A percentile compares a stretch with the other conserved stretches of the same genome.
Conservation (phyloP, 92 coral and sea anemone species). For the Parazoanthus atlanticus region DNA sequence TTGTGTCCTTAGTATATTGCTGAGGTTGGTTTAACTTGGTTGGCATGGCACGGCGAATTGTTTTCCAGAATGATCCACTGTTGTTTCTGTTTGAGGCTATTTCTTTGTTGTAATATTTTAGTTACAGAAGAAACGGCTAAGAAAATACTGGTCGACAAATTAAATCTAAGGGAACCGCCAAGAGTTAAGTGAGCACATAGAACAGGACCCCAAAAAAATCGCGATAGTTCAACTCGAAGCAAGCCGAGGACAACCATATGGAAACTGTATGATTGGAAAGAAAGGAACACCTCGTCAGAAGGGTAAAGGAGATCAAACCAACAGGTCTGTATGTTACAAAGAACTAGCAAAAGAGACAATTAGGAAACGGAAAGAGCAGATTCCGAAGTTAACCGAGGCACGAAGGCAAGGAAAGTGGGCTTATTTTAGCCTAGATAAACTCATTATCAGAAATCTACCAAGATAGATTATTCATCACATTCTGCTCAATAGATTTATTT, state of each 20-base stretch:
- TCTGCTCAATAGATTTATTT: too few species aligned
- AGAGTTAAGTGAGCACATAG: slow-evolving; percentile 31
- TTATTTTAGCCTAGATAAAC: slow-evolving; percentile 6
- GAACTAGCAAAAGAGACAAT: slow-evolving; percentile 20
- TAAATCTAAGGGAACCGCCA: slow-evolving; percentile 18
- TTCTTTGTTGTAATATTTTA: too few species aligned
- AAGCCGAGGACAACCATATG: slow-evolving; percentile 29
- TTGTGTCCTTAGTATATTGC: too few species aligned
- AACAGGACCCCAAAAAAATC: slow-evolving; percentile 17
- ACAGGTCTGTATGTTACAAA: slow-evolving; percentile 12
- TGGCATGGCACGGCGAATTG: too few species aligned
- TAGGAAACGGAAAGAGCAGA: slow-evolving; percentile 4
- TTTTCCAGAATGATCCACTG: too few species aligned
- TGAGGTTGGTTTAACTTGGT: too few species aligned
- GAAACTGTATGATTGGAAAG: slow-evolving; percentile 37
- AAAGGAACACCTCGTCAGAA: slow-evolving; percentile 12
- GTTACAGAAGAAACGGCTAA: slow-evolving; percentile 26
- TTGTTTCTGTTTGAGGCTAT: too few species aligned
- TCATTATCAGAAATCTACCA: slow-evolving; percentile 4
- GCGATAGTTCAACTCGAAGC: slow-evolving; percentile 3
- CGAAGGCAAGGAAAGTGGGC: slow-evolving; percentile 9
- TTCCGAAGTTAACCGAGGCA: slow-evolving; percentile 4
- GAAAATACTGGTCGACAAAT: neutral
- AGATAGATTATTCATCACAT: too few species aligned
- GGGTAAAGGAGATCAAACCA: slow-evolving; percentile 16